phyloP scores from a whole-genome alignment of 2,113 vertebrate species.

The Gallinago jamesoni region DNA sequence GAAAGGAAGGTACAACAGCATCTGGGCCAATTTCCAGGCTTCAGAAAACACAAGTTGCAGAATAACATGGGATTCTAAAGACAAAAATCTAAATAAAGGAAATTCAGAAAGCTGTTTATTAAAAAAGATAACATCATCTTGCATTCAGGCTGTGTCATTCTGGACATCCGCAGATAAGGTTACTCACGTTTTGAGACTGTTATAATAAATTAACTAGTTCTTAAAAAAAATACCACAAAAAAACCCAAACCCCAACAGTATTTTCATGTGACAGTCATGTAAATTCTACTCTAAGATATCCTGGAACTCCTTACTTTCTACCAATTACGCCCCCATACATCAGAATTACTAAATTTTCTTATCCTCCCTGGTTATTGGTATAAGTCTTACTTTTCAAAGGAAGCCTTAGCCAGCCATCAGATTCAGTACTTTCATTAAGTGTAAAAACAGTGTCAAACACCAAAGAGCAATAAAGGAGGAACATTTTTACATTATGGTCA shows the following conservation, averaged over 20 bases:
- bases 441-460: background rate
- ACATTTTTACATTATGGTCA: background rate
- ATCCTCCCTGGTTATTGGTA: background rate
- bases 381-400: background rate
- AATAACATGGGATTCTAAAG: background rate
- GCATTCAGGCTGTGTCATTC: background rate
- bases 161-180: background rate
- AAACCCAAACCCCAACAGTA: background rate
- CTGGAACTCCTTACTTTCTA: background rate
- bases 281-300: background rate
- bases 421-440: background rate
- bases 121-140: background rate
- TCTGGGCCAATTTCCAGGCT: background rate
- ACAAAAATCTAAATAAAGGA: background rate
- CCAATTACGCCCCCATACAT: fast-evolving
- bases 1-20: background rate
- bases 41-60: background rate
- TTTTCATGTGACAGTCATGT: background rate
- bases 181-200: background rate
- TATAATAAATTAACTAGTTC: background rate
- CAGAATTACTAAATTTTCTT: background rate
- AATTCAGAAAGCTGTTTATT: background rate
- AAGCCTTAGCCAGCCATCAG: background rate
- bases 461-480: background rate
- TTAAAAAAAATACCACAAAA: background rate